Evolutionary conservation across 2,888 invertebrate species (phyloP).

Genomic region (Imbricaverruca yamaguchii): DNA sequence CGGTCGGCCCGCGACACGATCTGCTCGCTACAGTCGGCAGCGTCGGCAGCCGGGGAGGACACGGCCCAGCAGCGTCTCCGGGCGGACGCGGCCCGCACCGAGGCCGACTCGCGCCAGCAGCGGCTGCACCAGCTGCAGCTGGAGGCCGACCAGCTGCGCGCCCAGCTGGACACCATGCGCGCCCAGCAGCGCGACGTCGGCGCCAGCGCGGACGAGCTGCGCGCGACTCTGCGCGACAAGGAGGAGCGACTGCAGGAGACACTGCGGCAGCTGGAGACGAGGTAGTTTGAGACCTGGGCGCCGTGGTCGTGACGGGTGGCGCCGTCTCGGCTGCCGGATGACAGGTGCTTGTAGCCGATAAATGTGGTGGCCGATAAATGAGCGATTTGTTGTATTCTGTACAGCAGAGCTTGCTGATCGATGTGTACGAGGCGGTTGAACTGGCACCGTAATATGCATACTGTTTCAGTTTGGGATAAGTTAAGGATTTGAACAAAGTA

Average conservation of each 20-base stretch:
- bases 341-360: too few species aligned
- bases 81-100: background rate
- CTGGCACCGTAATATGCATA: too few species aligned
- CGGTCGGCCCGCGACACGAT: background rate
- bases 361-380: too few species aligned
- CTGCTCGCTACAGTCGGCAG: background rate
- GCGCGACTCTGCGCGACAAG: background rate
- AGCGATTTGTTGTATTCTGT: too few species aligned
- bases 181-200: background rate
- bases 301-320: too few species aligned
- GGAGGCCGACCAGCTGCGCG: background rate
- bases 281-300: background rate
- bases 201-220: background rate
- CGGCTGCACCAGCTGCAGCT: background rate
- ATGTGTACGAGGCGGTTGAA: too few species aligned
- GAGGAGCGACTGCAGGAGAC: conserved; percentile 3
- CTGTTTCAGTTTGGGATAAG: too few species aligned
- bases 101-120: background rate
- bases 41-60: too few species aligned
- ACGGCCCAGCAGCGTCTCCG: background rate
- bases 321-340: too few species aligned
- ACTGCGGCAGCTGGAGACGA: background rate
- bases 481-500: too few species aligned
- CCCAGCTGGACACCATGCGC: background rate
- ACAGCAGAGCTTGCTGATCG: too few species aligned